Evolutionary conservation across 2,797 vertebrate species (phyloP).

Genomic region (Pipistrellus pipistrellus): DNA sequence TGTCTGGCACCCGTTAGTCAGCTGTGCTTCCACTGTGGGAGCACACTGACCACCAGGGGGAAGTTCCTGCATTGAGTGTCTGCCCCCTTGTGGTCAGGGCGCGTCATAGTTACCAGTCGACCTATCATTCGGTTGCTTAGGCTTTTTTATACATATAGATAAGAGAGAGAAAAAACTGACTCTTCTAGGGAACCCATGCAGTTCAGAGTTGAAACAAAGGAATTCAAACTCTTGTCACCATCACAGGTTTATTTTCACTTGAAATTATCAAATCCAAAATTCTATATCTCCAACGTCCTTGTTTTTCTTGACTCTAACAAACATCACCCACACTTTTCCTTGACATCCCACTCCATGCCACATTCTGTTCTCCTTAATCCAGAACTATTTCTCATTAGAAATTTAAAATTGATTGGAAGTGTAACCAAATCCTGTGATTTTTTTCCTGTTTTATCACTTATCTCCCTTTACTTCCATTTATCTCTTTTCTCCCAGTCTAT

Average conservation of each 20-base stretch:
- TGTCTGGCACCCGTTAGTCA: too few species aligned
- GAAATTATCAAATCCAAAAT: not conserved
- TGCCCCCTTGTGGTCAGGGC: too few species aligned
- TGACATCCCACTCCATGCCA: not conserved
- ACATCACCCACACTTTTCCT: not conserved
- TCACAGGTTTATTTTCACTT: not conserved
- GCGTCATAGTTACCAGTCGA: too few species aligned
- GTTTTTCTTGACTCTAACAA: not conserved
- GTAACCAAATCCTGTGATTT: not conserved
- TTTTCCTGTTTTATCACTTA: not conserved
- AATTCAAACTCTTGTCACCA: not conserved
- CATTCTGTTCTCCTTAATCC: not conserved
- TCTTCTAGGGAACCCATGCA: not conserved
- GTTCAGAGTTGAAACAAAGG: slow-evolving; percentile 8
- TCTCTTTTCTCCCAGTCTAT: not conserved
- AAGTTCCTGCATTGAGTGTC: too few species aligned
- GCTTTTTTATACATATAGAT: too few species aligned
- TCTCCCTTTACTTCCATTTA: not conserved
- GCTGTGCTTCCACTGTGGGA: too few species aligned
- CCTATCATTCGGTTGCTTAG: too few species aligned
- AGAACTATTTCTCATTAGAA: not conserved
- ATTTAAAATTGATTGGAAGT: slow-evolving; percentile 14
- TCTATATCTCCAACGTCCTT: not conserved
- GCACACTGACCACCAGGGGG: too few species aligned
- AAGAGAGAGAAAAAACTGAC: not conserved